Evolutionary conservation across 2,888 invertebrate species (phyloP), one percentile per base, ranked within the genome.

Genomic region (Troides helena): DNA sequence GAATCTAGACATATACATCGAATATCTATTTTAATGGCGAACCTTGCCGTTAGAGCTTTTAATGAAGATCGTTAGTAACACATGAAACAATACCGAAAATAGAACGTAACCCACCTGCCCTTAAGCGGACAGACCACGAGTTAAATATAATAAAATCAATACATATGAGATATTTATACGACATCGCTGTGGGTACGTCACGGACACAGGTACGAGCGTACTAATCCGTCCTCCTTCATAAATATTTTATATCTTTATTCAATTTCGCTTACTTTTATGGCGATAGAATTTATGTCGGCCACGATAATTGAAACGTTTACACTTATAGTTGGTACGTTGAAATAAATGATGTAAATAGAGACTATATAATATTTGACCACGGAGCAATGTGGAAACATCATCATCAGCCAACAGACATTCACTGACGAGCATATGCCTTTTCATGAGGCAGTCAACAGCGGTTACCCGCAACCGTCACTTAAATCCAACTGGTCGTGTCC

Each of bases 141-240:
- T 65, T 69, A 69, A 65, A 69, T 64, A 69, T 69, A 69, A 65
- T n/a, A 69, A 65, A 69, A 69, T 69, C 69, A 46, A 69, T 65
- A 65, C 25, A 8, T 43, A 30, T 57, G 53, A 25, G 7, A 30
- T 58, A 62, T 68, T 46, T 62, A 68, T 62, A 68, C n/a, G 14
- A 43, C 43, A 68, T 58, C 12, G 53, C n/a, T 53, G 56, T 53
- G n/a, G 56, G 23, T 63, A 50, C n/a, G 7, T 12, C 60, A 14
- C 18, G 25, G 60, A 60, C 30, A 59, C 25, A n/a, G 30, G 5
- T 6, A 18, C 14, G 60, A 18, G 18, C 17, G 25, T 25, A 60
- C 18, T 60, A 25, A 25, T 59, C 59, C 23, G 30, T 59, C 6
- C 18, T 60, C 6, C 6, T 60, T 60, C 36, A 36, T 60, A 25